phyloP scores from a whole-genome alignment of 2,797 vertebrate species.

The Aplochiton taeniatus region DNA sequence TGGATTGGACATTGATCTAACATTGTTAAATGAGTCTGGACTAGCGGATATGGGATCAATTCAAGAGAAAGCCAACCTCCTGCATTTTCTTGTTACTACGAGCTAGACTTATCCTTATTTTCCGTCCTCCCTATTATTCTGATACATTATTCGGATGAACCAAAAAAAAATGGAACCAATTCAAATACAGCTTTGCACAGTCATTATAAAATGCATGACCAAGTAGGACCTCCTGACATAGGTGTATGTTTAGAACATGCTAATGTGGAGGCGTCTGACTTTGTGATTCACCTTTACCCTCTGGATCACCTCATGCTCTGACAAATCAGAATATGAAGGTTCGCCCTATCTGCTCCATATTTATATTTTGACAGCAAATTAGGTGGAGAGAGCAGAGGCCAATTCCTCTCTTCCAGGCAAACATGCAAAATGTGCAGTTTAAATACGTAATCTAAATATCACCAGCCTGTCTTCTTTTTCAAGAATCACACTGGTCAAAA shows the following conservation, averaged over 20 bases:
- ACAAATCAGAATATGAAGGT: conserved; percentile 57
- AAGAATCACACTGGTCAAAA: too few relatives aligned
- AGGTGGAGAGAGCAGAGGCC: conserved; percentile 71
- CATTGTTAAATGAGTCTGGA: too few relatives aligned
- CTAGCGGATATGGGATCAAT: too few relatives aligned
- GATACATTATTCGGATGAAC: conserved; percentile 40
- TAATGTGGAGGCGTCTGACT: conserved; percentile 59
- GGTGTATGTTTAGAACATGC: conserved; percentile 52
- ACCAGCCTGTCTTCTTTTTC: conserved; percentile 19
- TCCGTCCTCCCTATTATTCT: too few relatives aligned
- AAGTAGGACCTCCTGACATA: conserved; percentile 62
- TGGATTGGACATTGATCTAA: not conserved
- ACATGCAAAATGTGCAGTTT: conserved; percentile 57
- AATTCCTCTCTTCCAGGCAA: conserved; percentile 36
- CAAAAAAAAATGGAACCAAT: conserved; percentile 24
- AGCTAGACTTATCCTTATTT: too few relatives aligned
- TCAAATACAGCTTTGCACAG: conserved; percentile 31
- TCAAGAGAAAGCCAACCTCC: too few relatives aligned
- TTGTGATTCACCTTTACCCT: conserved; percentile 57
- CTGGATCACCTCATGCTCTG: conserved; percentile 35
- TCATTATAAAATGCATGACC: conserved; percentile 42
- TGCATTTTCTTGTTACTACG: too few relatives aligned
- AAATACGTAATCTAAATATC: conserved; percentile 56
- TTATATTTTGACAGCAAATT: conserved; percentile 70
- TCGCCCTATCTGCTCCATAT: conserved; percentile 64